Evolutionary conservation across 2,797 vertebrate genomes (phyloP), one percentile per base, ranked within the genome.

Genomic region (Leuciscus waleckii): DNA sequence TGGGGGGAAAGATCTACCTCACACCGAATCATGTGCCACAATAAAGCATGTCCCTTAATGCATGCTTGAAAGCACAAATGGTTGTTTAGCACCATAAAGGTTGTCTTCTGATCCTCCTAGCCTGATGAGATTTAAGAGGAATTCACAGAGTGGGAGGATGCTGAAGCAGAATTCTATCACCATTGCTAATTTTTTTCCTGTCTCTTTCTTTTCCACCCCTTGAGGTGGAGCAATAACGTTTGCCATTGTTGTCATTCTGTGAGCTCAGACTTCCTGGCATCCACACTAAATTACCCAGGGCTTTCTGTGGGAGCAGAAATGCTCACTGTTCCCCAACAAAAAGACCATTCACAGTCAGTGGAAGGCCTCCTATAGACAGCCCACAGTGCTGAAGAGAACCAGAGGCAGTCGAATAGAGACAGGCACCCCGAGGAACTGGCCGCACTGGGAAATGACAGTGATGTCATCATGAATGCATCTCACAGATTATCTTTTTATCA

Each of bases 261-360:
- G 88, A 88, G 89, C 89, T 89, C 89, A 89, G 91, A 95, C 96
- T 97, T 97, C 96, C 97, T 98, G 97, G 97, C 97, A 97, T 96
- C 95, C 93, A 95, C 93, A 92, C 95, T 94, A 97, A 97, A 97
- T 97, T 96, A 97, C 93, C 93, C 94, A 94, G 96, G 94, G 86
- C 95, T 97, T 96, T 97, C 96, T 97, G 96, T 95, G 92, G 95
- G 94, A 94, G 96, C 96, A 97, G 96, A 97, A 97, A 96, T 94
- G 95, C 94, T 96, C 96, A 97, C 96, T 98, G 97, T 98, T 97
- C 94, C 93, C 94, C 95, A 96, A 97, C 97, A 98, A 98, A 96
- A 95, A 95, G 92, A 92, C 94, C 94, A 95, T 96, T 96, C 95
- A 96, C 91, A 89, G 1, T 86, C 90, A 92, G 84, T 92, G 89